A percentile compares a stretch with the other conserved stretches of the same genome.
phyloP scores from a whole-genome alignment of 2,888 invertebrate genomes.

The Litoditis marina region DNA sequence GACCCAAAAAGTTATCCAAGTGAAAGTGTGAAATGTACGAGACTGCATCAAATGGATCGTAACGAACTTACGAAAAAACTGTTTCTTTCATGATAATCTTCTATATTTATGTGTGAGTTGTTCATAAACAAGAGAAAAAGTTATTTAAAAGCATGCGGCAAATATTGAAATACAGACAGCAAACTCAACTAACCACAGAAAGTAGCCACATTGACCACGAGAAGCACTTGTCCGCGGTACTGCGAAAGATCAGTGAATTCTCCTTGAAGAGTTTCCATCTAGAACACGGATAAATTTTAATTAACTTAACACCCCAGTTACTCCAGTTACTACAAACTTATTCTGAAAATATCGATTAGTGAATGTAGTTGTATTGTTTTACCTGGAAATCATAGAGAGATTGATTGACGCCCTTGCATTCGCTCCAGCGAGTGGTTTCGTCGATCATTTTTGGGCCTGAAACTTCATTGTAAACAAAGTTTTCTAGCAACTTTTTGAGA shows the following conservation, averaged over 20 bases:
- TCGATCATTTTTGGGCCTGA: constrained; percentile 58
- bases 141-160: too few relatives aligned
- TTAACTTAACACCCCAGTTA: too few relatives aligned
- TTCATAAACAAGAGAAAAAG: too few relatives aligned
- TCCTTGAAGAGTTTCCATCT: constrained; percentile 59
- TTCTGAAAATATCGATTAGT: too few relatives aligned
- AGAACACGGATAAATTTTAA: constrained; percentile 6
- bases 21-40: too few relatives aligned
- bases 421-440: constrained; percentile 58
- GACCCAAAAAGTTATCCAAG: too few relatives aligned
- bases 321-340: too few relatives aligned
- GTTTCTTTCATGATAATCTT: too few relatives aligned
- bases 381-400: constrained; percentile 59
- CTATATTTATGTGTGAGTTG: too few relatives aligned
- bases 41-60: too few relatives aligned
- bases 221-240: constrained; percentile 57
- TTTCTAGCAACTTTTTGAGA: not conserved
- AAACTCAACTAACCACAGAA: constrained; percentile 54
- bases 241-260: constrained; percentile 57
- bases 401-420: constrained; percentile 54
- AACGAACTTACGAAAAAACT: too few relatives aligned
- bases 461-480: constrained; percentile 4
- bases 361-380: not conserved
- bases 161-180: constrained; percentile 17
- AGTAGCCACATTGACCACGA: constrained; percentile 60